phyloP scores from a whole-genome alignment of 2,797 vertebrate species.

The Euphonia xanthogaster region DNA sequence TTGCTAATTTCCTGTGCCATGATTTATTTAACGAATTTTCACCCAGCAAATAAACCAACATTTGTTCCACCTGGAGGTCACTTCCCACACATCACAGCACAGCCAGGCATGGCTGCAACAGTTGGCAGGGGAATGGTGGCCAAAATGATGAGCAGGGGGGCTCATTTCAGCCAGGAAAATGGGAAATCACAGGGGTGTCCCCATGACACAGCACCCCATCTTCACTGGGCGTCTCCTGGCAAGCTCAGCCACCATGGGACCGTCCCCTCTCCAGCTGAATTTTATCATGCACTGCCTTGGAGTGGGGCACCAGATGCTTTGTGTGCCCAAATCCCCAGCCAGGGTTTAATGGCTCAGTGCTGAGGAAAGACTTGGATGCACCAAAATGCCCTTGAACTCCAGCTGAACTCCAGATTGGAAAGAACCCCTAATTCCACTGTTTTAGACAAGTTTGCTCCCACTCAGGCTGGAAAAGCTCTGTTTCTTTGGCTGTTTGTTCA shows the following conservation, averaged over 20 bases:
- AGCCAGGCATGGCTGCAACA: constrained; percentile 34
- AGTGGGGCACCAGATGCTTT: not conserved
- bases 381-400: not conserved
- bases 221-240: not conserved
- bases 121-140: not conserved
- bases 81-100: constrained; percentile 31
- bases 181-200: not conserved
- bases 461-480: not conserved
- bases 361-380: not conserved
- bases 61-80: constrained; percentile 71
- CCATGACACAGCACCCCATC: not conserved
- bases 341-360: not conserved
- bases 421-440: accelerated
- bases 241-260: not conserved
- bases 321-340: not conserved
- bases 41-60: constrained; percentile 69
- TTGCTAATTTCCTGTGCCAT: constrained; percentile 69
- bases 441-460: not conserved
- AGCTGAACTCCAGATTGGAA: not conserved
- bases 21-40: constrained; percentile 73
- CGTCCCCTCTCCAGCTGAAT: not conserved
- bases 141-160: not conserved
- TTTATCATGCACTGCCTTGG: not conserved
- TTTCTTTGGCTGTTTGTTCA: not conserved
- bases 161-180: not conserved